Evolutionary conservation across 2,797 vertebrate genomes (phyloP).

Genomic region (Liparis tanakae): DNA sequence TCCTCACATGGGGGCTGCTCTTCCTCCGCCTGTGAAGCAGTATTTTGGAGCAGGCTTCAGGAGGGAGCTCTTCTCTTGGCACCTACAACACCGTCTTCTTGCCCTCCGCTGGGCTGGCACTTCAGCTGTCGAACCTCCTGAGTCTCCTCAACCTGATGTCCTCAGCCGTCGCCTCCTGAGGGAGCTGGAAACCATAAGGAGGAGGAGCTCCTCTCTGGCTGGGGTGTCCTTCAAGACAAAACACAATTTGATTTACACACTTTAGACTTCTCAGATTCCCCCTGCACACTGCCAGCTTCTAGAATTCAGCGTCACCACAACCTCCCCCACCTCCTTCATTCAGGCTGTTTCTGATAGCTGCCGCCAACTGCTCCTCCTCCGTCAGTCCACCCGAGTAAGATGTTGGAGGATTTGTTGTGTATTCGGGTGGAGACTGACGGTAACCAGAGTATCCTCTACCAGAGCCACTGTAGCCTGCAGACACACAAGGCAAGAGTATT

Average conservation of each 20-base stretch:
- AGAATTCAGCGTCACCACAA: background rate
- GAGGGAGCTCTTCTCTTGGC: background rate
- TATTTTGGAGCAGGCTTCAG: background rate
- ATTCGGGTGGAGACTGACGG: constrained; percentile 19
- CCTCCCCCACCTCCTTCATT: constrained; percentile 83
- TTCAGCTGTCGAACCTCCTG: constrained; percentile 76
- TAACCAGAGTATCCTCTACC: constrained; percentile 19
- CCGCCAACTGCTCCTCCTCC: constrained; percentile 90
- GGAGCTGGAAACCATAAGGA: constrained; percentile 55
- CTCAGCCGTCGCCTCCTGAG: constrained; percentile 56
- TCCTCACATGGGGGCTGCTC: background rate
- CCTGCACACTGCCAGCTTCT: background rate
- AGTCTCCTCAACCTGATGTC: constrained; percentile 75
- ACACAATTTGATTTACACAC: background rate
- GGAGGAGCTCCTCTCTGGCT: constrained; percentile 47
- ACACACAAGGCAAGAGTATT: too few relatives aligned
- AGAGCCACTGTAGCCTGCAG: constrained; percentile 61
- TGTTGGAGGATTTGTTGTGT: constrained; percentile 40
- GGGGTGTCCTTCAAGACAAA: constrained; percentile 53
- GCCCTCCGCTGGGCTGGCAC: too few relatives aligned
- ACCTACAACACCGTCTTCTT: background rate
- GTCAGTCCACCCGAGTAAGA: constrained; percentile 84
- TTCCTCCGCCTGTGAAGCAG: constrained; percentile 9
- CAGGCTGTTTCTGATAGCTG: constrained; percentile 89
- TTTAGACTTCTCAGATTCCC: background rate